A percentile compares a stretch with the other conserved stretches of the same genome.
phyloP scores from a whole-genome alignment of 1,140 invertebrate species.

The Pseudomyrmex dendroicus region DNA sequence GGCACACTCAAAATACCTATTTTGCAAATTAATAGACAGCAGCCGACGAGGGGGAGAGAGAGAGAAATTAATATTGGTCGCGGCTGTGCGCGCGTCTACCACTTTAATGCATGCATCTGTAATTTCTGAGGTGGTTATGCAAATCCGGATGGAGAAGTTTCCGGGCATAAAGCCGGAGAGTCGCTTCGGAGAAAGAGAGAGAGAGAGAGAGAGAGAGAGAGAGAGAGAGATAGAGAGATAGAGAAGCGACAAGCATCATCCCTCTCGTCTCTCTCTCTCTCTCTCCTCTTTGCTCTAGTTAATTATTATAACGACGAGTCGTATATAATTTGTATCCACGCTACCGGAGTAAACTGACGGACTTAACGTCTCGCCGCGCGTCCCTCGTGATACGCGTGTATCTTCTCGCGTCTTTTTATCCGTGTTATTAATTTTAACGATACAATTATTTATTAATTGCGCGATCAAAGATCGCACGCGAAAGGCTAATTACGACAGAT shows the following conservation, averaged over 20 bases:
- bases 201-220: not conserved
- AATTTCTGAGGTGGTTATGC: conserved; percentile 80
- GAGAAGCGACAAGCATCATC: conserved; percentile 44
- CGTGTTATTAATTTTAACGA: conserved; percentile 38
- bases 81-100: conserved; percentile 53
- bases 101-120: conserved; percentile 72
- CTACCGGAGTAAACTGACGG: conserved; percentile 37
- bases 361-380: not conserved
- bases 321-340: conserved; percentile 45
- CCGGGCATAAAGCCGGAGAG: conserved; percentile 68
- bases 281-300: conserved; percentile 61
- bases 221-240: too few relatives aligned
- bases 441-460: conserved; percentile 28
- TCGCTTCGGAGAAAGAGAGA: conserved; percentile 45
- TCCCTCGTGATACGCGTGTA: not conserved
- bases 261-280: conserved; percentile 47
- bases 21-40: conserved; percentile 71
- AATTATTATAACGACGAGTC: conserved; percentile 68
- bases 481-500: conserved; percentile 14
- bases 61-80: conserved; percentile 69
- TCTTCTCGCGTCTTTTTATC: not conserved
- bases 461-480: not conserved
- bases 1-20: conserved; percentile 51
- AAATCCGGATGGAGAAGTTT: conserved; percentile 74
- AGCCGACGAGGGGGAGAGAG: not conserved